Conservation (phyloP, 2,888 invertebrate species). For the Stenurella melanura region DNA sequence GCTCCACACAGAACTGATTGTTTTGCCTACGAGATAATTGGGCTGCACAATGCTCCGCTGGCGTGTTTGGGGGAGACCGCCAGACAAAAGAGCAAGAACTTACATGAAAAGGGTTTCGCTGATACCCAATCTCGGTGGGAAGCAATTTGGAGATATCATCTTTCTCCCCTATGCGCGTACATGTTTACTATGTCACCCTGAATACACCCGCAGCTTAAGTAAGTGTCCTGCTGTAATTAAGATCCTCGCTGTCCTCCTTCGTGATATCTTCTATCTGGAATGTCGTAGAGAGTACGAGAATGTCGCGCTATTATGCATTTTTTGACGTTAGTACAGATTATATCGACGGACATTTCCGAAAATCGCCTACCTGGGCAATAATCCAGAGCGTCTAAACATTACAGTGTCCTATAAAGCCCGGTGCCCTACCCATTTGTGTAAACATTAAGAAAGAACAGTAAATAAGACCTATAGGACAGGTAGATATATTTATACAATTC, state of each 20-base stretch:
- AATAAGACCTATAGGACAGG: conserved; percentile 34
- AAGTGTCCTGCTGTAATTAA: conserved; percentile 33
- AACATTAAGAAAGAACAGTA: conserved; percentile 32
- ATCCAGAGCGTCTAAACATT: conserved; percentile 5
- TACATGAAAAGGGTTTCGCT: conserved; percentile 43
- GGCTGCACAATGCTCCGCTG: not conserved
- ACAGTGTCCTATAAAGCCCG: conserved; percentile 4
- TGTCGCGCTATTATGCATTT: conserved; percentile 14
- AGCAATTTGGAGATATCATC: conserved; percentile 43
- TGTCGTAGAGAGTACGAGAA: not conserved
- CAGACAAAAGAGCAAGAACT: conserved; percentile 33
- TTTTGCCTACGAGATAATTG: conserved; percentile 18
- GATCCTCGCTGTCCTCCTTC: conserved; percentile 15
- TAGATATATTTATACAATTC: conserved; percentile 35
- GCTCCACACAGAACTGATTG: not conserved
- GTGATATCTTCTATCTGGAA: conserved; percentile 12
- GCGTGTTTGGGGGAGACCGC: conserved; percentile 17
- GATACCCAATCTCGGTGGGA: conserved; percentile 55
- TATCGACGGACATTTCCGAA: not conserved
- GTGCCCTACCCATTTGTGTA: conserved; percentile 38
- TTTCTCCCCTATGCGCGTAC: conserved; percentile 37
- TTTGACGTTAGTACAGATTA: conserved; percentile 8
- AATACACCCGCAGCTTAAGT: conserved; percentile 25
- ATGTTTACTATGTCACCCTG: conserved; percentile 13
- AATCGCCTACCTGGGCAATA: conserved; percentile 24